A percentile compares a stretch with the other conserved stretches of the same genome.
Conservation (phyloP, 2,113 vertebrate genomes). For the Gopherus flavomarginatus region DNA sequence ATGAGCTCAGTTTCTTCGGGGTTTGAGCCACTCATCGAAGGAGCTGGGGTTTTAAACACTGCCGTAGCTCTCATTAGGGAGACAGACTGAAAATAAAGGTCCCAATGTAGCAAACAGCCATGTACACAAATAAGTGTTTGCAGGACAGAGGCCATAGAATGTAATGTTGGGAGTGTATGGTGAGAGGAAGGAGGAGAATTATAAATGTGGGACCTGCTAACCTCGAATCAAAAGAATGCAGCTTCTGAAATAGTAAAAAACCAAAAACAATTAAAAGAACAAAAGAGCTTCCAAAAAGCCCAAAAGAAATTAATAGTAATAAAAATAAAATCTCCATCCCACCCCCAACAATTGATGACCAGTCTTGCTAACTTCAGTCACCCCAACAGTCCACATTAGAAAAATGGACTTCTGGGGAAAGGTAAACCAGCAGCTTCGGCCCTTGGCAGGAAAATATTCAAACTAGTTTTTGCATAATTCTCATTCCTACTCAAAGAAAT, state of each 20-base stretch:
- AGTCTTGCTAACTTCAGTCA: not conserved
- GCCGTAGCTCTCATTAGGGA: conserved; percentile 17
- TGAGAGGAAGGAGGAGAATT: not conserved
- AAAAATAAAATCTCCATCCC: too few species aligned
- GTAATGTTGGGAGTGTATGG: not conserved
- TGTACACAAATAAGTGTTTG: not conserved
- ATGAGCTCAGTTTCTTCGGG: conserved; percentile 7
- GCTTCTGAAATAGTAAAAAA: not conserved
- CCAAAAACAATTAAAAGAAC: too few species aligned
- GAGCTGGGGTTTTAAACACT: conserved; percentile 48
- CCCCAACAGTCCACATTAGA: not conserved
- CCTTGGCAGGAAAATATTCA: conserved; percentile 19
- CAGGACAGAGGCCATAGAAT: not conserved
- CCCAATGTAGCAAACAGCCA: not conserved
- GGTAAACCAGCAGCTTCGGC: not conserved
- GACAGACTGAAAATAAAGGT: conserved; percentile 46
- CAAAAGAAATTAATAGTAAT: not conserved
- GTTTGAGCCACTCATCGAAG: conserved; percentile 18
- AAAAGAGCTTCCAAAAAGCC: not conserved
- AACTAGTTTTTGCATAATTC: conserved; percentile 67
- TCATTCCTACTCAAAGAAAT: conserved; percentile 1
- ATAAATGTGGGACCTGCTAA: not conserved
- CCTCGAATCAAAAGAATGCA: not conserved
- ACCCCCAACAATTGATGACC: not conserved
- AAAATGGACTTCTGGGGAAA: not conserved